Conservation (phyloP, 1,140 invertebrate genomes). For the Chrysoperla carnea region DNA sequence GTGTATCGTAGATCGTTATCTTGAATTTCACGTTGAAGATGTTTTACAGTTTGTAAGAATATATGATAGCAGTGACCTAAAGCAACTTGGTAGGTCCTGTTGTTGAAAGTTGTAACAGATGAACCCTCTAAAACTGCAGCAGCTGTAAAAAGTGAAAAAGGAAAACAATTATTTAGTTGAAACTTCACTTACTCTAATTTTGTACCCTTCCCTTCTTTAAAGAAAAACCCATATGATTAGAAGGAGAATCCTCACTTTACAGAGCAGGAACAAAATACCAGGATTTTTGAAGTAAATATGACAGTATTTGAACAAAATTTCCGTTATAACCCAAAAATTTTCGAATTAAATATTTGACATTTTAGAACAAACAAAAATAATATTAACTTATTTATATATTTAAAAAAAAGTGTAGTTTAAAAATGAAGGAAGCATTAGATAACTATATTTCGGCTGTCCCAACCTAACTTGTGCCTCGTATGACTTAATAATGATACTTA, state of each 20-base stretch:
- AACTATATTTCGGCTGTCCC: too few species aligned
- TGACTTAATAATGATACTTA: constrained; percentile 8
- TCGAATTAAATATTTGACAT: not conserved
- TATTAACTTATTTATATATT: too few species aligned
- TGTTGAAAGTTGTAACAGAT: constrained; percentile 38
- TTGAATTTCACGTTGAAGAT: too few species aligned
- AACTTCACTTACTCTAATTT: too few species aligned
- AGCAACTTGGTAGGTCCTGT: constrained; percentile 29
- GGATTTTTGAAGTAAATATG: not conserved
- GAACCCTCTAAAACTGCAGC: constrained; percentile 36
- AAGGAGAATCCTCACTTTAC: too few species aligned
- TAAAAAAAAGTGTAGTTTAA: too few species aligned
- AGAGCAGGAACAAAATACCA: not conserved
- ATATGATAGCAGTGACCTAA: constrained; percentile 40
- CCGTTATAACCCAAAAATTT: not conserved
- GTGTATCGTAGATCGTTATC: constrained; percentile 18
- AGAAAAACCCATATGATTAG: too few species aligned
- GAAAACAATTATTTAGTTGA: not conserved
- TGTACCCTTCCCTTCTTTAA: too few species aligned
- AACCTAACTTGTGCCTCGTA: constrained; percentile 9
- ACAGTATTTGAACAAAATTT: too few species aligned
- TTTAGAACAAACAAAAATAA: too few species aligned
- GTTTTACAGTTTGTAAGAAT: constrained; percentile 22
- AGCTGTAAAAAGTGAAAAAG: constrained; percentile 25
- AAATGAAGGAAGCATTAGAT: not conserved